phyloP scores from a whole-genome alignment of 2,888 invertebrate species.

The Alsophila aescularia region DNA sequence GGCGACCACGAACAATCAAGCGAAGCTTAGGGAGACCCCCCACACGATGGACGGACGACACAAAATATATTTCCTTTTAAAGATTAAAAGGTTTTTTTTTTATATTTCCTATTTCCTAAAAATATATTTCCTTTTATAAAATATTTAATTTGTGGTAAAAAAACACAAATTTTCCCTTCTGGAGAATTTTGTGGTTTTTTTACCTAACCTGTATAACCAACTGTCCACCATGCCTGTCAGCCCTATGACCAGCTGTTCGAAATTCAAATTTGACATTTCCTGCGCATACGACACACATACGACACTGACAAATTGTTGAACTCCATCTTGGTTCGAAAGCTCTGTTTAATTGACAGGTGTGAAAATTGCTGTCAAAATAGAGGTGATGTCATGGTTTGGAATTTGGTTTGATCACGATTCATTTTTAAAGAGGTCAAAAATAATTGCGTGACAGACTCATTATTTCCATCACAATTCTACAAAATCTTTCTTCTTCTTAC shows the following conservation, averaged over 20 bases:
- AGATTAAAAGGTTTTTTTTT: no score
- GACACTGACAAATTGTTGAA: slow-evolving; percentile 55
- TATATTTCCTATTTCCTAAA: no score
- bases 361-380: slow-evolving; percentile 31
- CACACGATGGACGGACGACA: no score
- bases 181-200: no score
- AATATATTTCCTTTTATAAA: no score
- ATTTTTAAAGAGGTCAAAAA: slow-evolving; percentile 12
- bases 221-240: background rate
- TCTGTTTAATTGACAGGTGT: slow-evolving; percentile 47
- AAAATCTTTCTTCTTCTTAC: no score
- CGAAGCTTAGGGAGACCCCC: no score
- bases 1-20: no score
- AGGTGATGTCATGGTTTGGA: background rate
- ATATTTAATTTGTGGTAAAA: no score
- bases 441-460: background rate
- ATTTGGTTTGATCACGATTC: slow-evolving; percentile 4
- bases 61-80: no score
- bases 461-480: background rate
- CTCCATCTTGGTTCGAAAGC: slow-evolving; percentile 38
- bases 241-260: slow-evolving; percentile 42
- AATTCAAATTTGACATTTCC: slow-evolving; percentile 64
- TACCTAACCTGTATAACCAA: no score
- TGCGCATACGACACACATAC: slow-evolving; percentile 45
- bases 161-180: no score